Evolutionary conservation across 2,888 invertebrate species (phyloP).

Genomic region (Galeopsomyia nigrocyanea): DNA sequence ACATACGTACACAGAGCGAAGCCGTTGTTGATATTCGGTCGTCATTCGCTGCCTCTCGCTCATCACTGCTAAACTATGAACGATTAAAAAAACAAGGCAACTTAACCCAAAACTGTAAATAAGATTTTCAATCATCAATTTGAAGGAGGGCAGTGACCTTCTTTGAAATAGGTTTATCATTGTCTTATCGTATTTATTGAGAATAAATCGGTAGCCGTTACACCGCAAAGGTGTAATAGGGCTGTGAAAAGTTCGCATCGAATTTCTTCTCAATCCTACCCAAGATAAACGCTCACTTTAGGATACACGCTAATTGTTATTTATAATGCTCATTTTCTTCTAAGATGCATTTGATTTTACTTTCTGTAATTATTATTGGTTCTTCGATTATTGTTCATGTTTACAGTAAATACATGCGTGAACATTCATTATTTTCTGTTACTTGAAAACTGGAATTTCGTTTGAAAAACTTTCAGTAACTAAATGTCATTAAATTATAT

Average conservation of each 20-base stretch:
- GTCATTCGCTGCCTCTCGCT: constrained; percentile 40
- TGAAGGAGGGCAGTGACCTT: constrained; percentile 43
- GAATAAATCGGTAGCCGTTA: constrained; percentile 58
- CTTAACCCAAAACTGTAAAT: constrained; percentile 53
- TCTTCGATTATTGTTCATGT: background rate
- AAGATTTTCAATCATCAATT: constrained; percentile 53
- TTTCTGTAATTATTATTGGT: constrained; percentile 3
- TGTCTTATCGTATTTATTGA: constrained; percentile 63
- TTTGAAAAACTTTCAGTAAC: no score
- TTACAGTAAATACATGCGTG: no score
- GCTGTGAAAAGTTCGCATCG: constrained; percentile 41
- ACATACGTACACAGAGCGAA: constrained; percentile 5
- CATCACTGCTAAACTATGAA: constrained; percentile 49
- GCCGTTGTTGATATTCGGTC: constrained; percentile 46
- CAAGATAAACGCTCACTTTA: constrained; percentile 17
- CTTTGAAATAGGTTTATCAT: constrained; percentile 57
- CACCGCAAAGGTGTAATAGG: constrained; percentile 40
- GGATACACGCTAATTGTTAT: background rate
- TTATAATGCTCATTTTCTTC: constrained; percentile 17
- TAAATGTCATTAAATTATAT: no score
- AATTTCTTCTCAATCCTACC: constrained; percentile 40
- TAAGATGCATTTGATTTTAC: constrained; percentile 22
- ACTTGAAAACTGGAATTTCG: background rate
- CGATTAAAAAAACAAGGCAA: constrained; percentile 55
- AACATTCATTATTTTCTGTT: constrained; percentile 1